Evolutionary conservation across 2,113 vertebrate genomes (phyloP), one percentile per base, ranked within the genome.

Genomic region (Perccottus glenii): DNA sequence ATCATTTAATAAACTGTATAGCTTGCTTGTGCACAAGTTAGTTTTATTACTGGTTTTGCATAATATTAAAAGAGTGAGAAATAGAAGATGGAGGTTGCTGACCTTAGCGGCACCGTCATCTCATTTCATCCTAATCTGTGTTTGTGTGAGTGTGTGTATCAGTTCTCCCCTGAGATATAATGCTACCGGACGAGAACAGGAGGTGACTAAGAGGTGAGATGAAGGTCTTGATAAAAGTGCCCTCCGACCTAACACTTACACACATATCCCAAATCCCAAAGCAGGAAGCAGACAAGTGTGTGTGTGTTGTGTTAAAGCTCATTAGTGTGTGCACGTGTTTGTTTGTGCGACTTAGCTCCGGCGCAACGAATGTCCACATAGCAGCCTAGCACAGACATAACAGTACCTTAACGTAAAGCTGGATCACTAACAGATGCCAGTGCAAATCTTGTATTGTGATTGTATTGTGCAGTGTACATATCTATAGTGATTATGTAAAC

Each of bases 281-380:
- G 63, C 75, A 89, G 88, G 90, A 91, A 90, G 84, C 68, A 69
- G 65, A 77, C 76, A 83, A 83, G 82, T 70, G 81, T 74, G 70
- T 47, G 6, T 69, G 48, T 42, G 68, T 65, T 78, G 55, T 64
- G 11, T 60, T 27, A 77, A 15, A 64, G 59, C 77, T 84, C 79
- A 81, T 86, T 85, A 82, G 80, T 46, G 70, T 43, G 80, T 56
- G 62, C 53, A 49, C 5, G 56, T 85, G 75, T 88, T 71, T 84
- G 81, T 87, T 75, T 80, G 75, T 70, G 70, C 55, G 62, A 19
- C 62, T 65, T 50, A 77, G 62, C 75, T 75, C 62, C 5, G 46
- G 51, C 70, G 75, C 60, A 63, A 60, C 63, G 78, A 80, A 77
- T 63, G 52, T 72, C 76, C 76, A 83, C 81, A 85, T 82, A 85